Evolutionary conservation across 1,140 invertebrate genomes (phyloP).

Genomic region (Aradophagus sp.): DNA sequence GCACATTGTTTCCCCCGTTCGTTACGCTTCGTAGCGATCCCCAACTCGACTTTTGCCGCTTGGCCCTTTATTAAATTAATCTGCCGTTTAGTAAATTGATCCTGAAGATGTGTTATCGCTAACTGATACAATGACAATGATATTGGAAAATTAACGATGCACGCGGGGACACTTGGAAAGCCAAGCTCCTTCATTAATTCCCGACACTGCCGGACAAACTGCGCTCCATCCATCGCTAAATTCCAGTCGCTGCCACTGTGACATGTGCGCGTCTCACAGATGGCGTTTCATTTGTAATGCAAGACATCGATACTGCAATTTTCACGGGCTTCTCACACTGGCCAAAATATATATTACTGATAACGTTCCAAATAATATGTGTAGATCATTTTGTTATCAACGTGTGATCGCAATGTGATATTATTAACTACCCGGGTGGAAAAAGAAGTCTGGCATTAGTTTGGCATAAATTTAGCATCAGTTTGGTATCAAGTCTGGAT

Average conservation of each 20-base stretch:
- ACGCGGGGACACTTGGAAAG: slow-evolving; percentile 33
- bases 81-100: slow-evolving; percentile 73
- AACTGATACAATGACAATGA: slow-evolving; percentile 55
- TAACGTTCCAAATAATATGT: too few relatives aligned
- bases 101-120: slow-evolving; percentile 60
- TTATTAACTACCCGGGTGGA: too few relatives aligned
- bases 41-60: slow-evolving; percentile 56
- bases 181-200: slow-evolving; percentile 50
- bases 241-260: slow-evolving; percentile 18
- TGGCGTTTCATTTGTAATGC: too few relatives aligned
- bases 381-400: too few relatives aligned
- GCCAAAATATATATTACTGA: too few relatives aligned
- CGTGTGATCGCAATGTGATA: too few relatives aligned
- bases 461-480: too few relatives aligned
- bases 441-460: too few relatives aligned
- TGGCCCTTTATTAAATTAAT: slow-evolving; percentile 71
- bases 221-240: slow-evolving; percentile 31
- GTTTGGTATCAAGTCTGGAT: too few relatives aligned
- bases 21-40: slow-evolving; percentile 61
- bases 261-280: too few relatives aligned
- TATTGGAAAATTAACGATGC: slow-evolving; percentile 53
- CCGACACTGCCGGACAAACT: slow-evolving; percentile 35
- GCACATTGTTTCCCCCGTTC: slow-evolving; percentile 59
- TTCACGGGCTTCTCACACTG: too few relatives aligned
- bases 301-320: too few relatives aligned